Percentiles rank a stretch among this genome's conserved stretches.
phyloP scores from a whole-genome alignment of 2,888 invertebrate genomes.

The Dusona sp. region DNA sequence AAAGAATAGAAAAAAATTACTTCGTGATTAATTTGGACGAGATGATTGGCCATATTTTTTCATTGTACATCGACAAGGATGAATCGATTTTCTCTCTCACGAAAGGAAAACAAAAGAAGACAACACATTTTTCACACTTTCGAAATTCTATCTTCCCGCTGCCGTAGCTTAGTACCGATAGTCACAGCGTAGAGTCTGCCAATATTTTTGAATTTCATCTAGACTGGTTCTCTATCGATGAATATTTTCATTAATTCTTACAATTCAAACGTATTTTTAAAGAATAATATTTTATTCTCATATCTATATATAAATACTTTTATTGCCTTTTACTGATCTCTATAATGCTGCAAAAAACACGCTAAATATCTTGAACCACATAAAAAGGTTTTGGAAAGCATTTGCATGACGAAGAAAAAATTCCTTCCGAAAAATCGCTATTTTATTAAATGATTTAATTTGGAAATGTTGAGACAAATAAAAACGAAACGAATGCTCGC shows the following conservation, averaged over 20 bases:
- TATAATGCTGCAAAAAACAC: conserved; percentile 54
- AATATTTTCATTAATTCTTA: neutral
- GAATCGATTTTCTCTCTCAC: conserved; percentile 46
- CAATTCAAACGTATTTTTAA: conserved; percentile 20
- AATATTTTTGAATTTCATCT: conserved; percentile 61
- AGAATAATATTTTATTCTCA: conserved; percentile 10
- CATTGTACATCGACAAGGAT: conserved; percentile 6
- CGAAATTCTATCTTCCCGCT: conserved; percentile 69
- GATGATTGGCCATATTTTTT: conserved; percentile 16
- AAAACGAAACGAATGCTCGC: conserved; percentile 42
- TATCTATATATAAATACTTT: conserved; percentile 3
- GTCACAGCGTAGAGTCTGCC: conserved; percentile 71
- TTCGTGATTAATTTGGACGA: neutral
- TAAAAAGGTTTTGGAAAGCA: conserved; percentile 33
- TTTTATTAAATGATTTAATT: neutral
- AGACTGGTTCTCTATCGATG: conserved; percentile 70
- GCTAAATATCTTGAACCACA: conserved; percentile 49
- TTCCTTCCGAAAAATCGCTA: neutral
- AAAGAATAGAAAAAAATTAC: neutral
- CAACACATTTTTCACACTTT: conserved; percentile 50
- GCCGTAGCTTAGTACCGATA: conserved; percentile 71
- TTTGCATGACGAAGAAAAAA: conserved; percentile 34
- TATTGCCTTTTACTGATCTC: conserved; percentile 5
- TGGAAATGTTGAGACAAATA: neutral
- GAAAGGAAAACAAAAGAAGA: conserved; percentile 10